Base-by-base conservation (phyloP, 37 sponge, comb jelly and placozoan species). In the Cliona cf. orientalis region DNA sequence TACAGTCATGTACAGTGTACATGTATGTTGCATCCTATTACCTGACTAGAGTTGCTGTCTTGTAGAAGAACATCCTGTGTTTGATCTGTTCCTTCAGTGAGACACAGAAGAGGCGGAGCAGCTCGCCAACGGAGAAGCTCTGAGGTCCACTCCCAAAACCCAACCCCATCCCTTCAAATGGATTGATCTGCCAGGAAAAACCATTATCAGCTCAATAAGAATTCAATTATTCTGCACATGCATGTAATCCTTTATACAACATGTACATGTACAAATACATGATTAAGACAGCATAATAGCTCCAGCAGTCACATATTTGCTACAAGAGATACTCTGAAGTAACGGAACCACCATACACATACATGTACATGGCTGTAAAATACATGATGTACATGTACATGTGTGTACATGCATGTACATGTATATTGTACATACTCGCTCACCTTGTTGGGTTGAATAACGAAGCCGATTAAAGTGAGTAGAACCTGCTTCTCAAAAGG, bases 361-460 rank as follows among this genome's bases (percentile, higher is more conserved):
- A 29, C 9, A 28, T 21, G 22, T 26, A 19, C 11, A 17, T 49
- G 55, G 11, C 14, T 49, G 55, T 49, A 11, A 11, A 49, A 49
- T 49, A 49, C 45, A 49, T 6, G n/a, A n/a, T n/a, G n/a, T n/a
- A n/a, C n/a, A 59, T 6, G 7, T 12, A 21, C 19, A 53, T 12
- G 12, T 53, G 58, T 74, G 46, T 56, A 56, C 36, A 32, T 74
- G 32, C 55, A 74, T 53, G n/a, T n/a, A n/a, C n/a, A n/a, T n/a
- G n/a, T n/a, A n/a, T n/a, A n/a, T 19, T 19, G 36, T 56, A 88
- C n/a, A n/a, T 4, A 1, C 33, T 11, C 60, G 25, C 60, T 28
- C 26, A 86, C 91, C 81, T 94, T 94, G 72, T 82, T 86, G 12
- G 94, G 94, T 74, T 90, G 94, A 53, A 94, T 94, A 23, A 89